A percentile compares a stretch with the other conserved stretches of the same genome.
These are phyloP conservation scores for Phortica okadai DNA, from an alignment of 2,888 invertebrate genomes.

Conservation along the genomic window DNA sequence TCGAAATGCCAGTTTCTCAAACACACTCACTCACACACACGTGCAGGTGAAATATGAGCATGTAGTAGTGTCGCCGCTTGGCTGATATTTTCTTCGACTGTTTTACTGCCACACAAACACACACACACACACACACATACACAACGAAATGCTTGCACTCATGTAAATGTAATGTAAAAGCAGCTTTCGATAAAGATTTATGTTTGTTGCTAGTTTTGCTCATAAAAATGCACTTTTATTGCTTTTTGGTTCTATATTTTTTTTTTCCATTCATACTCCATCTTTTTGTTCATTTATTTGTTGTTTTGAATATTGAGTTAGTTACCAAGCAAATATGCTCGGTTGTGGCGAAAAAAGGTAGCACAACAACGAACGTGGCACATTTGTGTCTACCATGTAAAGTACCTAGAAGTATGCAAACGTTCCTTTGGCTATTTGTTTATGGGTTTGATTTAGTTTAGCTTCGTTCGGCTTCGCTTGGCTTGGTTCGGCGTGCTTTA, in stretches of 20 bases:
- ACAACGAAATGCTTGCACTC: not conserved
- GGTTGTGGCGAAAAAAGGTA: slow-evolving; percentile 51
- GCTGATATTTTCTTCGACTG: slow-evolving; percentile 39
- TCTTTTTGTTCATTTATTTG: slow-evolving; percentile 35
- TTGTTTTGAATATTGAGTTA: slow-evolving; percentile 67
- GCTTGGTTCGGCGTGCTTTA: slow-evolving; percentile 39
- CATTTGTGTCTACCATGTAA: not conserved
- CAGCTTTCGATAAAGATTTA: slow-evolving; percentile 70
- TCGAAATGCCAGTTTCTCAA: slow-evolving; percentile 32
- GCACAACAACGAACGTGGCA: slow-evolving; percentile 8
- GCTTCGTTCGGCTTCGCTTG: slow-evolving; percentile 37
- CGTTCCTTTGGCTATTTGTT: slow-evolving; percentile 26
- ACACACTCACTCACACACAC: slow-evolving; percentile 29
- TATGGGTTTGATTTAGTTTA: slow-evolving; percentile 22
- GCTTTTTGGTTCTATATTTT: slow-evolving; percentile 58
- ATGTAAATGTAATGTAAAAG: slow-evolving; percentile 58
- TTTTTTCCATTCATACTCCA: slow-evolving; percentile 50
- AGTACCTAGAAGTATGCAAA: slow-evolving; percentile 38
- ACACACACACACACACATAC: not conserved
- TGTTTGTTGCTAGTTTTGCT: slow-evolving; percentile 70
- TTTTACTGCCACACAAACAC: slow-evolving; percentile 19
- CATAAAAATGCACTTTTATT: slow-evolving; percentile 70
- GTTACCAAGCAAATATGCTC: slow-evolving; percentile 42
- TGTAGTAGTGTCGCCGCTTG: not conserved
- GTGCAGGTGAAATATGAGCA: slow-evolving; percentile 32